These are phyloP conservation scores for Brachirus orientalis DNA, from an alignment of 2,113 vertebrate species.

Conservation along the genomic window DNA sequence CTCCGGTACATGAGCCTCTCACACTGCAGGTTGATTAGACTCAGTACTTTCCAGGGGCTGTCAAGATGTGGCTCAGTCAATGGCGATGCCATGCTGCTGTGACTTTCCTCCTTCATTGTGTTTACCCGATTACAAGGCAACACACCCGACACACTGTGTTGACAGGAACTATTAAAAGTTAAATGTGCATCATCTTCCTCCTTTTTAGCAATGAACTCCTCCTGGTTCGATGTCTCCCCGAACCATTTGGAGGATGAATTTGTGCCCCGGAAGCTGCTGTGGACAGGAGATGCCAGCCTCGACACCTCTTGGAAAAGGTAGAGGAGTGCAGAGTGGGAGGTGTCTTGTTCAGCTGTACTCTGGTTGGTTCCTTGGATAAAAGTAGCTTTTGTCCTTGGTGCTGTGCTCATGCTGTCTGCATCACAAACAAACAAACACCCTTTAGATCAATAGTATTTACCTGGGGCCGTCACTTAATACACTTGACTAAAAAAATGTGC, in stretches of 20 bases:
- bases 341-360: conserved; percentile 45
- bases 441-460: not conserved
- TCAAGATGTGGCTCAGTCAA: conserved; percentile 22
- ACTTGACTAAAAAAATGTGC: no score
- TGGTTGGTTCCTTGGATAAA: conserved; percentile 47
- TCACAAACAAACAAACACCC: conserved; percentile 24
- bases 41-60: conserved; percentile 78
- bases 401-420: conserved; percentile 70
- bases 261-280: conserved; percentile 25
- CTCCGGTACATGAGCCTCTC: conserved; percentile 66
- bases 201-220: not conserved
- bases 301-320: conserved; percentile 83
- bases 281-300: conserved; percentile 65
- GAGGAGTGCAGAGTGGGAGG: conserved; percentile 70
- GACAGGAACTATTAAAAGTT: conserved; percentile 1
- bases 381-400: conserved; percentile 27
- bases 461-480: no score
- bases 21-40: conserved; percentile 83
- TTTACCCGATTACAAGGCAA: conserved; percentile 7
- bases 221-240: conserved; percentile 7
- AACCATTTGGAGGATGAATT: conserved; percentile 12
- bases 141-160: conserved; percentile 4
- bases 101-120: conserved; percentile 18
- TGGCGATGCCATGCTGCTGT: conserved; percentile 10
- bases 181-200: not conserved